Evolutionary conservation across 2,113 vertebrate species (phyloP), one percentile per base, ranked within the genome.

Genomic region (Aphelocoma coerulescens): DNA sequence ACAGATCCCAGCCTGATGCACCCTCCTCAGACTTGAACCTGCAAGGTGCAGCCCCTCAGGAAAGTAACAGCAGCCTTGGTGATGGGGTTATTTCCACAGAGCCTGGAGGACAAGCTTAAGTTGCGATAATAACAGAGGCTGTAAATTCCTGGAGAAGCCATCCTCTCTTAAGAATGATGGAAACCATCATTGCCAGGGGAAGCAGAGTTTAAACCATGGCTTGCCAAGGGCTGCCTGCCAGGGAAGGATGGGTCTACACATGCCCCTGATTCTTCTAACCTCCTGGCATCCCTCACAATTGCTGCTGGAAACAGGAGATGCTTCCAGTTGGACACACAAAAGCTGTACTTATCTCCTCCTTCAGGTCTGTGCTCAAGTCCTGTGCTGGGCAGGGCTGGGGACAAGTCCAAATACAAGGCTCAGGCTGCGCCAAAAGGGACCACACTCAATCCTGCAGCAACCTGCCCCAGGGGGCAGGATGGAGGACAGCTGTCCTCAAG

Each of bases 391-490:
- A 94, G 49, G 30, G 43, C 41, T 68, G 65, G 22, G 52, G 30
- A 68, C 52, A 67, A 73, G 13, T 32, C 39, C 71, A 83, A 33
- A 57, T 3, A 13, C 67, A 82, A 68, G 66, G 35, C 9, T 55
- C 12, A 10, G n/a, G 52, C 37, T 9, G 2, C 49, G 46, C 30
- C 8, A 2, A 22, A 61, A 28, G 37, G 44, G n/a, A 41, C 21
- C 22, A 28, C 0, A 1, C 35, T 11, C 43, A 39, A 24, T 23
- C 66, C 85, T 3, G 1, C 41, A 33, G 13, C 41, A 43, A 7
- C 6, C 15, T 48, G 35, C 8, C 41, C 30, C 0, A 0, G 18
- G 13, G 32, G 21, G 6, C 18, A 37, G 71, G 37, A 63, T 6
- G 16, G 37, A 57, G n/a, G 11, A 32, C 13, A 46, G 58, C 44